These are phyloP conservation scores for Bellardia pandia DNA, from an alignment of 2,888 invertebrate species.

Conservation along the genomic window DNA sequence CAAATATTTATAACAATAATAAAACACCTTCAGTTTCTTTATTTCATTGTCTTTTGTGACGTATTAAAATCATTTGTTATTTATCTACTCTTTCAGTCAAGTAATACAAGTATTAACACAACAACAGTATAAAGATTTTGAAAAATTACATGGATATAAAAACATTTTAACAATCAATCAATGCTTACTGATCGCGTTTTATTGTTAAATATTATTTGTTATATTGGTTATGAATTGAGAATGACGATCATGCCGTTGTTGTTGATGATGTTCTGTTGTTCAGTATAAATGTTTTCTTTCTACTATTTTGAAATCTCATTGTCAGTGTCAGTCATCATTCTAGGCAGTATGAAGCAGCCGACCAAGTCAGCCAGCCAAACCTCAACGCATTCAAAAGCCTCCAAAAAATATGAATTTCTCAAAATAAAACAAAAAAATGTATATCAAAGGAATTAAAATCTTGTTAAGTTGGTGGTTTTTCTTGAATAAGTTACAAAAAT, in stretches of 20 bases:
- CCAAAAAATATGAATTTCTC: constrained; percentile 26
- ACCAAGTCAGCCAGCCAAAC: background rate
- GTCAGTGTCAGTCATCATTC: constrained; percentile 68
- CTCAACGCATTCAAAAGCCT: constrained; percentile 20
- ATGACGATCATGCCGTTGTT: constrained; percentile 43
- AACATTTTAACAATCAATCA: constrained; percentile 72
- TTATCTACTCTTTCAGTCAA: constrained; percentile 25
- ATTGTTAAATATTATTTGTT: constrained; percentile 38
- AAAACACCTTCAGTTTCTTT: constrained; percentile 57
- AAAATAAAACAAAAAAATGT: background rate
- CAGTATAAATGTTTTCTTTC: constrained; percentile 43
- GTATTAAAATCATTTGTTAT: constrained; percentile 55
- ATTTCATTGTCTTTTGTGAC: constrained; percentile 13
- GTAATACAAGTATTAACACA: background rate
- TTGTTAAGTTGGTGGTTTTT: constrained; percentile 63
- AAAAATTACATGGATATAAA: constrained; percentile 72
- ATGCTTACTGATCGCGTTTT: constrained; percentile 70
- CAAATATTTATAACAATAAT: constrained; percentile 54
- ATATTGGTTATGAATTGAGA: constrained; percentile 37
- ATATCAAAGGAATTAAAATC: constrained; percentile 52
- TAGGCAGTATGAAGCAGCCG: constrained; percentile 12
- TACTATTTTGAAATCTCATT: constrained; percentile 70
- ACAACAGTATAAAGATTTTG: constrained; percentile 57
- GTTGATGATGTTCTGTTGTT: constrained; percentile 47
- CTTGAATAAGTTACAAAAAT: constrained; percentile 81